Evolutionary conservation across 1,140 invertebrate species (phyloP), one percentile per base, ranked within the genome.

Genomic region (Drosophila simulans): DNA sequence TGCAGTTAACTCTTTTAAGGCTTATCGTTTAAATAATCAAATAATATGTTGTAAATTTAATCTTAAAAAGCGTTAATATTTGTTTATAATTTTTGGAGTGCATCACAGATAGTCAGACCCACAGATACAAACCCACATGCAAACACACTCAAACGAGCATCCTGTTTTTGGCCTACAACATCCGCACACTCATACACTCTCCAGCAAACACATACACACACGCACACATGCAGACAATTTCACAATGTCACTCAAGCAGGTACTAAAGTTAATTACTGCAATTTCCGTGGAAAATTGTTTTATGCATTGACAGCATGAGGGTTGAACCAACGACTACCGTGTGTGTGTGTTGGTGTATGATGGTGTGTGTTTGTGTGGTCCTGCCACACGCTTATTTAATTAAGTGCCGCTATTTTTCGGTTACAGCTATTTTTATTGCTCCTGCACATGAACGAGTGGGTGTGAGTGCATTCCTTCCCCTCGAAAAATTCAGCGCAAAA

Each of bases 261-360:
- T 88, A 88, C 84, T 80, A 89, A 89, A 88, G 84, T 88, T 88
- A 88, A 88, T 89, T 88, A 89, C 88, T 80, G 84, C 84, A 77
- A 89, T 89, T 89, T 88, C 84, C 84, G 84, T 64, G 76, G 80
- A 82, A 88, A 88, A 89, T 88, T 88, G 84, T 88, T 88, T 83
- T 83, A 89, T 89, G 76, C 84, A 89, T 84, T 89, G 84, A 73
- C 80, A 77, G 49, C 76, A 80, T 88, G 79, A 72, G 83, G 75
- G 49, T 63, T 54, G 65, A 55, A 57, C 51, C 65, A 27, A 40
- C 20, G 66, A 15, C 52, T 54, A 39, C 34, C 40, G 22, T 35
- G 27, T 35, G 25, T 34, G 31, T 42, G 40, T 31, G 27, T 31
- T 31, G 31, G 31, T 31, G 27, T 31, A 7, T 8, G 27, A 31